A percentile compares a stretch with the other conserved stretches of the same genome.
Conservation (phyloP, 2,797 vertebrate genomes). For the Parauchenoglanis ngamensis region DNA sequence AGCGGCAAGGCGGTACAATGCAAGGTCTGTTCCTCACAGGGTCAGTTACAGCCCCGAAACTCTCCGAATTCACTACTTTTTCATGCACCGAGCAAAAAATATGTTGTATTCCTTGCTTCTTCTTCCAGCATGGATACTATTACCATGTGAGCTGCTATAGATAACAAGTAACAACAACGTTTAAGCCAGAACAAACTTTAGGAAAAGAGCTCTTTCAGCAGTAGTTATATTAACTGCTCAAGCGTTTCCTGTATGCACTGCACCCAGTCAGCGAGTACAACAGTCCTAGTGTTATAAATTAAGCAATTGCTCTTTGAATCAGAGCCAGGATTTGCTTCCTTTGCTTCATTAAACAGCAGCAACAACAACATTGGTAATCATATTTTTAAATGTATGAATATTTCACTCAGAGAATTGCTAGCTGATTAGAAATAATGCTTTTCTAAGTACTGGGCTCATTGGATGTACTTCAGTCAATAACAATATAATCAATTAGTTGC, state of each 20-base stretch:
- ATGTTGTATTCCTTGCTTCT: neutral
- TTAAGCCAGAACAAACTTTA: conserved; percentile 37
- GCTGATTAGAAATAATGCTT: neutral
- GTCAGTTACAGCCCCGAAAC: neutral
- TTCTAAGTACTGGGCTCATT: neutral
- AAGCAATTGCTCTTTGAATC: neutral
- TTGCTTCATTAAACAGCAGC: neutral
- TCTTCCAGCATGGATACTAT: neutral
- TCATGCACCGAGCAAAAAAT: neutral
- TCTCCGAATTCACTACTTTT: conserved; percentile 21
- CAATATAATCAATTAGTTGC: neutral
- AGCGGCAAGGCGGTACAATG: conserved; percentile 30
- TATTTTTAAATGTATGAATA: neutral
- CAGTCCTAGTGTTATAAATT: conserved; percentile 5
- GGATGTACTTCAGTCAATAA: neutral
- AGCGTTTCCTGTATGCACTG: conserved; percentile 62
- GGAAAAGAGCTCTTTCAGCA: conserved; percentile 40
- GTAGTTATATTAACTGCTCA: conserved; percentile 64
- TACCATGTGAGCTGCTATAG: neutral
- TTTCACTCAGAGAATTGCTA: neutral
- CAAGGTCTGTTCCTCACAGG: conserved; percentile 36
- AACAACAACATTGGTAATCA: neutral
- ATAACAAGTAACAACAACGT: conserved; percentile 1
- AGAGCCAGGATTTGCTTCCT: neutral
- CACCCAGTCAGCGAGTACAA: neutral